Conservation (phyloP, 2,888 invertebrate species). For the Pseudanteris insignis region DNA sequence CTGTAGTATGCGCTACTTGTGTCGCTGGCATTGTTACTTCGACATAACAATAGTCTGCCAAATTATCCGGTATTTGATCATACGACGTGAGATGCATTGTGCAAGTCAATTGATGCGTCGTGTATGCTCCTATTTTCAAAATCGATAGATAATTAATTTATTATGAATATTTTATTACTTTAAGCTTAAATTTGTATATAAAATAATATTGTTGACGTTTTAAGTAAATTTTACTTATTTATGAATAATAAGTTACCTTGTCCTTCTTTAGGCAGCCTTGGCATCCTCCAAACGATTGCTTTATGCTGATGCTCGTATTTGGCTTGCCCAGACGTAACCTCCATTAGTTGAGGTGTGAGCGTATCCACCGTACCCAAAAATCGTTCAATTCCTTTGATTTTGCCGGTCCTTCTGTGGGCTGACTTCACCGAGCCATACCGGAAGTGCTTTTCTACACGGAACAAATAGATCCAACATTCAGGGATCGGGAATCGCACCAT, state of each 20-base stretch:
- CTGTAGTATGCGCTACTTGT: slow-evolving; percentile 93
- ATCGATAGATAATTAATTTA: no score
- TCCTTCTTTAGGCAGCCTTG: slow-evolving; percentile 96
- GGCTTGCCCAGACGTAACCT: slow-evolving; percentile 95
- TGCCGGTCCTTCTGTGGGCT: slow-evolving; percentile 77
- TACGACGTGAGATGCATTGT: slow-evolving; percentile 95
- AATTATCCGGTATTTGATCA: slow-evolving; percentile 94
- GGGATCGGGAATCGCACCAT: slow-evolving; percentile 96
- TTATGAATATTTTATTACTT: no score
- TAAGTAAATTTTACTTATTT: no score
- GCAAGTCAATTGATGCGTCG: slow-evolving; percentile 94
- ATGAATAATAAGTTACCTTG: slow-evolving; percentile 76
- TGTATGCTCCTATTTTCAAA: slow-evolving; percentile 98
- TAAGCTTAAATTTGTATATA: no score
- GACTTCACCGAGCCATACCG: slow-evolving; percentile 67
- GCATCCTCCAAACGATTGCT: slow-evolving; percentile 98
- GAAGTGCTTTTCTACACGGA: slow-evolving; percentile 97
- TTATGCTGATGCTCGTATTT: slow-evolving; percentile 99
- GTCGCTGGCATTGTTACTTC: slow-evolving; percentile 99
- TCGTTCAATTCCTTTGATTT: slow-evolving; percentile 91
- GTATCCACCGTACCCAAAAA: slow-evolving; percentile 92
- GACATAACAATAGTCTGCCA: slow-evolving; percentile 88
- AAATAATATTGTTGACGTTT: no score
- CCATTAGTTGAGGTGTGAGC: slow-evolving; percentile 89
- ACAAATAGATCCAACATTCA: slow-evolving; percentile 99